Evolutionary conservation across 2,797 vertebrate species (phyloP), one percentile per base, ranked within the genome.

Genomic region (Smutsia temminckii): DNA sequence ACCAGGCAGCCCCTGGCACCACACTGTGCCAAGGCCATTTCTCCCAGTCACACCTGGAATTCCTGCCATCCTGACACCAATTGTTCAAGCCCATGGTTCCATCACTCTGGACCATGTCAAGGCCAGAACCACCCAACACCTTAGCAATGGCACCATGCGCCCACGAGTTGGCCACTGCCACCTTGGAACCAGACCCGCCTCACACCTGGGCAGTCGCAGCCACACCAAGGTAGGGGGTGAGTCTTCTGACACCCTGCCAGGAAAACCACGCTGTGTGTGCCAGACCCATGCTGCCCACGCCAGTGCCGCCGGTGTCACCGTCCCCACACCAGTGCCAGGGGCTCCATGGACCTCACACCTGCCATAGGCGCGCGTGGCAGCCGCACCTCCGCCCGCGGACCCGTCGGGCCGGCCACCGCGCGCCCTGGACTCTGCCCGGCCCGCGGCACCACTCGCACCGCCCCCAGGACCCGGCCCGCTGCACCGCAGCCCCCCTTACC

Each of bases 281-380:
- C 63, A 34, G 78, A 92, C 89, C 95, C 92, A 72, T 77, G 69
- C 63, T 94, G 80, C 89, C 95, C 97, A 95, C 85, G 86, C 91
- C 95, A 42, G 77, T 49, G 91, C 78, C 96, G 68, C 37, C 57
- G 9, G 74, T 78, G 88, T 95, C 97, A 89, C 94, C 79, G n/a
- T 87, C 20, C 90, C 64, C 66, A 59, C 79, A 2, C 63, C 23
- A 7, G 66, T 34, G 93, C 84, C 92, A 4, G 42, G 40, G 51
- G 78, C 88, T 61, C 69, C 77, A 18, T 27, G 55, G 94, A 85
- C 59, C 95, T 86, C 96, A 85, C 95, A 97, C 95, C 96, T 97
- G 97, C 95, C 94, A 42, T 32, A 34, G 95, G 89, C 89, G 89
- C 96, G 86, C 94, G 89, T 75, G 93, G 96, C 95, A 83, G 94